Base-by-base conservation (phyloP, 2,113 vertebrate genomes). In the Tenebrosternarchus preto region DNA sequence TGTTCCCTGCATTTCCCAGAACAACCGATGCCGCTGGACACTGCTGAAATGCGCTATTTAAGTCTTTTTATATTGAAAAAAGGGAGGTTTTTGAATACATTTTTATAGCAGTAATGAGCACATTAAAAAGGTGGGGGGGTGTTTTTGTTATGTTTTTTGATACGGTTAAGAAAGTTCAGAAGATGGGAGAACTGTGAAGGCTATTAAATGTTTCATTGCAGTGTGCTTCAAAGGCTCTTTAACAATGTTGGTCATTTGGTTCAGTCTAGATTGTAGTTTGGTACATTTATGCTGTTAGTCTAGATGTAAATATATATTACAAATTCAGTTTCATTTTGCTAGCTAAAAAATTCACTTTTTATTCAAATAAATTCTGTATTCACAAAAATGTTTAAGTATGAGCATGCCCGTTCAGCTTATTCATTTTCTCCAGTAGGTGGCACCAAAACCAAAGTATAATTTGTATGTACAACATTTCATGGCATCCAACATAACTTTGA, bases 221-320 rank as follows among this genome's bases (percentile, higher is more conserved):
- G 64, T 19, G 73, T 67, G 66, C 12, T 60, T 81, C 8, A 80
- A 20, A 82, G 73, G 68, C 67, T 15, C 63, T 82, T 84, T 75
- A 64, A 77, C 76, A n/a, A n/a, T n/a, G n/a, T n/a, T n/a, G n/a
- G n/a, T n/a, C n/a, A 64, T 72, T 85, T 84, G 87, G 84, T 89
- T 83, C 84, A 82, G 85, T 86, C 67, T 85, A 89, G 85, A 88
- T 86, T 86, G 86, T 91, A 90, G 87, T 90, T 91, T 92, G 90
- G 89, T 91, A 91, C 86, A 79, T 92, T 88, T 92, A 91, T 89
- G 90, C 89, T 91, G 90, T 83, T 87, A 91, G 89, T 87, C 88
- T 90, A 91, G 89, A 90, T 93, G 92, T 93, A 92, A 91, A 93
- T 93, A 92, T 90, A 91, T 88, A 84, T 88, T 88, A 86, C 88